These are phyloP conservation scores for Eublepharis macularius DNA, from an alignment of 2,113 vertebrate genomes.

Conservation along the genomic window DNA sequence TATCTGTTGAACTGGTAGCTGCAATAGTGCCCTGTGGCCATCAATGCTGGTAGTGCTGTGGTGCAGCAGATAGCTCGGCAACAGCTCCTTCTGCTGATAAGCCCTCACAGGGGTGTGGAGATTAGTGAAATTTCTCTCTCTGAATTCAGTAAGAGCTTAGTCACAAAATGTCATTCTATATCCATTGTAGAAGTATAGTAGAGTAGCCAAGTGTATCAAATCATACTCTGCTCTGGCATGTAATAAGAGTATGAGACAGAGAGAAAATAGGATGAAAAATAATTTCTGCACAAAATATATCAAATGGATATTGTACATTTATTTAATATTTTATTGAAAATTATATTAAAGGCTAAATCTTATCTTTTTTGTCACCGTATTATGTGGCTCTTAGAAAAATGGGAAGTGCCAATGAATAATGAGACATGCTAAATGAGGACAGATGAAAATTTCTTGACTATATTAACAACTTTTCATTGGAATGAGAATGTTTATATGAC, in stretches of 20 bases:
- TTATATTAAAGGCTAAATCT: conserved; percentile 16
- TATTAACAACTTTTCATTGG: background rate
- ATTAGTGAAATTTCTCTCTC: background rate
- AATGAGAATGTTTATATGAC: background rate
- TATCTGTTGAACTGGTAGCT: background rate
- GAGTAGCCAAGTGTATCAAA: background rate
- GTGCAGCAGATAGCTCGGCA: background rate
- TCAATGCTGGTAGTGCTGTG: background rate
- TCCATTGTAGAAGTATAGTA: no score
- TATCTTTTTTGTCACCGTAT: background rate
- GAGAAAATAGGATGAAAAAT: background rate
- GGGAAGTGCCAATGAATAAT: background rate
- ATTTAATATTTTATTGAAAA: conserved; percentile 4
- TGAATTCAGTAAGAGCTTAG: background rate
- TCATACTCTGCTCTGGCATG: background rate
- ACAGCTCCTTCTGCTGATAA: background rate
- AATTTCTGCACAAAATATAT: background rate
- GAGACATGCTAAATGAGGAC: background rate
- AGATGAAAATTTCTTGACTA: conserved; percentile 2
- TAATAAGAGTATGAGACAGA: background rate
- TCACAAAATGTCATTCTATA: no score
- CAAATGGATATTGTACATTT: background rate
- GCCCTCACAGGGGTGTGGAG: background rate
- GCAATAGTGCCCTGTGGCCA: background rate
- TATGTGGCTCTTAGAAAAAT: background rate